phyloP scores from a whole-genome alignment of 2,113 vertebrate genomes.

The Pampusana beccarii region DNA sequence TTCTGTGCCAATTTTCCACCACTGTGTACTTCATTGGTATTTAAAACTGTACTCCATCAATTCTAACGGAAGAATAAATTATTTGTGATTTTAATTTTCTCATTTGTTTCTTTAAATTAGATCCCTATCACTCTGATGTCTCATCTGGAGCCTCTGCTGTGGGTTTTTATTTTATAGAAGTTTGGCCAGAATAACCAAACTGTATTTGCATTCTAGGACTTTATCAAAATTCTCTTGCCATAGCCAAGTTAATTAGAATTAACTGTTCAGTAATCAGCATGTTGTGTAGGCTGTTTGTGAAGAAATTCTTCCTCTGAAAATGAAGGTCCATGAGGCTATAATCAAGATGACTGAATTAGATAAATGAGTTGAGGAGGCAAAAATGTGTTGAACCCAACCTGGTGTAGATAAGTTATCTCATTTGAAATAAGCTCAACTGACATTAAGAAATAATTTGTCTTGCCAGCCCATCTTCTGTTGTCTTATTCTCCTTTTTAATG shows the following conservation, averaged over 20 bases:
- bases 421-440: slow-evolving; percentile 84
- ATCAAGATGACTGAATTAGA: slow-evolving; percentile 88
- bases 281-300: slow-evolving; percentile 83
- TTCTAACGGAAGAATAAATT: slow-evolving; percentile 88
- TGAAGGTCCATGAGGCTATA: slow-evolving; percentile 80
- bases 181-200: slow-evolving; percentile 69
- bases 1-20: slow-evolving; percentile 81
- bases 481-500: slow-evolving; percentile 86
- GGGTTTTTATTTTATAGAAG: slow-evolving; percentile 68
- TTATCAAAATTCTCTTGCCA: slow-evolving; percentile 81
- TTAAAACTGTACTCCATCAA: slow-evolving; percentile 92
- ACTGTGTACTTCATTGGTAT: slow-evolving; percentile 90
- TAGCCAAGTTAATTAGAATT: slow-evolving; percentile 86
- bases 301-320: slow-evolving; percentile 76
- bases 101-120: slow-evolving; percentile 81
- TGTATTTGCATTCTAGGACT: slow-evolving; percentile 76
- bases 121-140: slow-evolving; percentile 72
- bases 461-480: slow-evolving; percentile 83
- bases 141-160: slow-evolving; percentile 73
- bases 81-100: slow-evolving; percentile 88
- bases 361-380: slow-evolving; percentile 82
- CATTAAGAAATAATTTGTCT: slow-evolving; percentile 89
- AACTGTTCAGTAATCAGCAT: slow-evolving; percentile 83
- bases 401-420: slow-evolving; percentile 80
- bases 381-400: slow-evolving; percentile 79